Evolutionary conservation across 2,113 vertebrate genomes (phyloP), one percentile per base, ranked within the genome.

Genomic region (Tauraco erythrolophus): DNA sequence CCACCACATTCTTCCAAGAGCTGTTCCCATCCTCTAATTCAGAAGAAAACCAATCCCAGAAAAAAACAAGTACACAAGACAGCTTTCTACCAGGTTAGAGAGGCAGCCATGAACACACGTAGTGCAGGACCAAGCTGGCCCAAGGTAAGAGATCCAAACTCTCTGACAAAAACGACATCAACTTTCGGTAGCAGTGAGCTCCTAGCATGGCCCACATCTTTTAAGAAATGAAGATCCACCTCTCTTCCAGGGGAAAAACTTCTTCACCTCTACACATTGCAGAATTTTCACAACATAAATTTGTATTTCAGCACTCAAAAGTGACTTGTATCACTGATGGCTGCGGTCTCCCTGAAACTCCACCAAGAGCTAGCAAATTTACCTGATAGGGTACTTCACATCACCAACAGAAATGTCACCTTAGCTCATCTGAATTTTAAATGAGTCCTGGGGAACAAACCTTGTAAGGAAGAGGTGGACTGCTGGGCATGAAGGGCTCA

Each of bases 101-200:
- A 53, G 35, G 41, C n/a, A 68, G 53, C 17, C 22, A 27, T 3
- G 6, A 50, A 54, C 9, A 61, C 0, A 2, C 1, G 0, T 1
- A 66, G 35, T 3, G 6, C 86, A 37, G 4, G 8, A 86, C 19
- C 43, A 89, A 71, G 39, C 0, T 43, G 25, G 45, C 39, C 58
- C 9, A 10, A 43, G 18, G 14, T 9, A 71, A 84, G 17, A 91
- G 31, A 87, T 2, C 16, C 27, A 71, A 84, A 74, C 1, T 7
- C 14, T 58, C 28, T 65, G 27, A 56, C 10, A 48, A 80, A 92
- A 80, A 27, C 8, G 4, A 3, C 19, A 13, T 30, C 24, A 64
- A 19, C 22, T 68, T 91, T 50, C 6, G 8, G n/a, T 19, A 91
- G 56, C 33, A 71, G 28, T 9, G 24, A 88, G 80, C 22, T 83